Conservation (phyloP, 2,797 vertebrate species). For the Lithobates pipiens region DNA sequence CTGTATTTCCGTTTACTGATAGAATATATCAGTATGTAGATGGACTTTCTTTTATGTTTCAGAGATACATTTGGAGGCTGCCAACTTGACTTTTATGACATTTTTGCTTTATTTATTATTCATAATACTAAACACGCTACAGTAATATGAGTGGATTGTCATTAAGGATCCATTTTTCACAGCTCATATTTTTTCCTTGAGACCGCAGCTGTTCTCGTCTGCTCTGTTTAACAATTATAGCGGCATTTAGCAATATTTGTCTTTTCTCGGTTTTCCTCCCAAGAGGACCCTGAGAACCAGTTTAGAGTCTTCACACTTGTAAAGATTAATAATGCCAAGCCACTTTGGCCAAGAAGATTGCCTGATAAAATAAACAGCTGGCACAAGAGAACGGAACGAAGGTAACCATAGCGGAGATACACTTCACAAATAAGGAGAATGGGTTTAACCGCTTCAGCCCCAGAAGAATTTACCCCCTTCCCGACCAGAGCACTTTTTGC, state of each 20-base stretch:
- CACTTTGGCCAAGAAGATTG: neutral
- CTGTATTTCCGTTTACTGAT: too few relatives aligned
- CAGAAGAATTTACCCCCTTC: too few relatives aligned
- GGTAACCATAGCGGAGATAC: neutral
- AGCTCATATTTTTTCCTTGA: neutral
- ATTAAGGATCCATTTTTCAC: neutral
- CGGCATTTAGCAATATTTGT: neutral
- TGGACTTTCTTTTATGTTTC: neutral
- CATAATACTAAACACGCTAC: neutral
- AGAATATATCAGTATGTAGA: neutral
- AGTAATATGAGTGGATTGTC: neutral
- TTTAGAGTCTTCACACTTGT: slow-evolving; percentile 13
- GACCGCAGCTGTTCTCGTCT: slow-evolving; percentile 38
- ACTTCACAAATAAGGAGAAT: too few relatives aligned
- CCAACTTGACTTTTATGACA: neutral
- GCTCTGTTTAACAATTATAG: neutral
- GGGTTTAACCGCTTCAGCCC: too few relatives aligned
- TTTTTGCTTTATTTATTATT: neutral
- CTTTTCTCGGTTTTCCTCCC: slow-evolving; percentile 30
- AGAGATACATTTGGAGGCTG: neutral
- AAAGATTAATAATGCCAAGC: slow-evolving; percentile 15
- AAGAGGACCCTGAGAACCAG: slow-evolving; percentile 36
- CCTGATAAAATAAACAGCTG: neutral
- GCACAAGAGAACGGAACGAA: neutral
- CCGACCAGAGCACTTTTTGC: too few relatives aligned